Conservation (phyloP, 2,888 invertebrate genomes). For the Nomada fucata region DNA sequence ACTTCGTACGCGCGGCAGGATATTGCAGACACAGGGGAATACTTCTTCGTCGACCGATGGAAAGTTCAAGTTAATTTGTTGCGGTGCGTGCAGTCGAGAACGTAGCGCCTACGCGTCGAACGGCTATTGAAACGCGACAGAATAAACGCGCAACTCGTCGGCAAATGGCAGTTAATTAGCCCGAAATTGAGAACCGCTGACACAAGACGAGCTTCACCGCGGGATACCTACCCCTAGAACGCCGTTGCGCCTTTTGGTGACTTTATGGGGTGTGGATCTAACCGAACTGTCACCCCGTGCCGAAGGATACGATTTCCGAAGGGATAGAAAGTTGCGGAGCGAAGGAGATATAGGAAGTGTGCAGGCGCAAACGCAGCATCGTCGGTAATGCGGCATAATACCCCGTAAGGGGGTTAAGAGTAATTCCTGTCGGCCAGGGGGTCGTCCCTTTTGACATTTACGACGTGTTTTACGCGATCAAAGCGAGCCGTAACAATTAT, state of each 20-base stretch:
- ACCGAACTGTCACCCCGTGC: slow-evolving; percentile 6
- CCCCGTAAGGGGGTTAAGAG: slow-evolving; percentile 73
- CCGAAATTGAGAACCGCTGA: slow-evolving; percentile 27
- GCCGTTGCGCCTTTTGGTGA: slow-evolving; percentile 25
- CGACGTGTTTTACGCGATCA: slow-evolving; percentile 84
- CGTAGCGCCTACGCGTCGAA: not conserved
- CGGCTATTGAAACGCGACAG: not conserved
- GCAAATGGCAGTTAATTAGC: slow-evolving; percentile 26
- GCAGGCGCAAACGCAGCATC: slow-evolving; percentile 67
- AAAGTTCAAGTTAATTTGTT: too few species aligned
- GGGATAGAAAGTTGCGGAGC: not conserved
- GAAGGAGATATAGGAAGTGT: slow-evolving; percentile 10
- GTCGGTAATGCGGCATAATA: slow-evolving; percentile 76
- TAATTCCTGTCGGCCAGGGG: slow-evolving; percentile 75
- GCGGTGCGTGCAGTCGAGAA: too few species aligned
- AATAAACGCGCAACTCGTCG: not conserved
- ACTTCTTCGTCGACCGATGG: too few species aligned
- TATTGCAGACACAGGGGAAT: not conserved
- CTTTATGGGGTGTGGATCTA: slow-evolving; percentile 43
- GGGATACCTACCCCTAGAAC: slow-evolving; percentile 6
- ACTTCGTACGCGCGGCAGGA: not conserved
- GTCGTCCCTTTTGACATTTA: slow-evolving; percentile 81
- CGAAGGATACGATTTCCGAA: slow-evolving; percentile 48
- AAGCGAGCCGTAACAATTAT: slow-evolving; percentile 84
- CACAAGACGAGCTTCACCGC: slow-evolving; percentile 19